Evolutionary conservation across 2,888 invertebrate genomes (phyloP).

Genomic region (Stegophylla sp.): DNA sequence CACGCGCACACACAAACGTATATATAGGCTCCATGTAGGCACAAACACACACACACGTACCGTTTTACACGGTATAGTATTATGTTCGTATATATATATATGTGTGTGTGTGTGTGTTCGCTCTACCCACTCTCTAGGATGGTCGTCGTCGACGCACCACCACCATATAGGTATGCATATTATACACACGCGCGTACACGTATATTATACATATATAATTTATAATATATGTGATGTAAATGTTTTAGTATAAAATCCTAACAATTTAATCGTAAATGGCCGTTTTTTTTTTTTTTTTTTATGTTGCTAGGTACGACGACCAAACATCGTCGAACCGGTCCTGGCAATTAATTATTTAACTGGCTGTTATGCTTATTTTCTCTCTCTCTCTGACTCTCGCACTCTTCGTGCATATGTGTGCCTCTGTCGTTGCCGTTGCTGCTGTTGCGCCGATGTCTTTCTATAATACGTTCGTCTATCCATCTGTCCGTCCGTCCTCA

Average conservation of each 20-base stretch:
- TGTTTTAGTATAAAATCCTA: constrained; percentile 48
- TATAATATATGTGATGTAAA: background rate
- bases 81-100: too few relatives aligned
- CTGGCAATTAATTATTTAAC: constrained; percentile 50
- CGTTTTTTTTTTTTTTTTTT: constrained; percentile 24
- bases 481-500: background rate
- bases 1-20: background rate
- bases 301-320: background rate
- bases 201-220: background rate
- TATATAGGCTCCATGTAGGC: too few relatives aligned
- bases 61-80: background rate
- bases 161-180: background rate
- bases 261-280: constrained; percentile 53
- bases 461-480: background rate
- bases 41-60: background rate
- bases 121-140: constrained; percentile 34
- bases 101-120: constrained; percentile 17
- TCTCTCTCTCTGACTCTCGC: background rate
- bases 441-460: too few relatives aligned
- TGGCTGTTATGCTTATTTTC: constrained; percentile 42
- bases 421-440: background rate
- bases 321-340: constrained; percentile 46
- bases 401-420: too few relatives aligned
- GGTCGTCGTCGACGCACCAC: constrained; percentile 3
- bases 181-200: background rate